Base-by-base conservation (phyloP, 2,113 vertebrate species). In the Tretioscincus oriximinensis region DNA sequence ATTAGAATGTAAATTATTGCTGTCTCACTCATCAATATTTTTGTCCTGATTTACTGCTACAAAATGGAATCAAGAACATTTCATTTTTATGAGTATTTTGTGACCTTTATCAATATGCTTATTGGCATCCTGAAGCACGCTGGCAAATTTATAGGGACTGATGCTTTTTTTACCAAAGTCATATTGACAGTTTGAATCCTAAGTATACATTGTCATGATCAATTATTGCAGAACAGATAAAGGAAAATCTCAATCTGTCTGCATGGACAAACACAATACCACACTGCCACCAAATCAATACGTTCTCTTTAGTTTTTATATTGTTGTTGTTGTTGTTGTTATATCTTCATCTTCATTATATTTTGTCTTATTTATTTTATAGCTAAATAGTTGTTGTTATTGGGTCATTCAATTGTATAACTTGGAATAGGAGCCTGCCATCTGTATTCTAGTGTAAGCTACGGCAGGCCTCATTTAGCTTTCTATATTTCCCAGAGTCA, bases 81-180 rank as follows among this genome's bases (percentile, higher is more conserved):
- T 72, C 31, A 66, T 73, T 74, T 51, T 67, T 21, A 66, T 74
- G 45, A 66, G 47, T 80, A 54, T 63, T 73, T 65, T 73, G 21
- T 73, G 71, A 66, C 28, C 70, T 41, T 66, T 67, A 54, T 77
- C 76, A 77, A 77, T 67, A 77, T 67, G 76, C n/a, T 67, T 63
- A 71, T 22, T 49, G 60, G 22, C 45, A 65, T 65, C 41, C 18
- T 54, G 14, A 66, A 66, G 71, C 65, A 73, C 31, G 26, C 4
- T 5, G n/a, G 28, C 22, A 65, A 21, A 66, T 73, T 65, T 21
- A 73, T 35, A 29, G n/a, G 47, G 28, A 65, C 54, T 35, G 24
- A 78, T 47, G 12, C 18, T 60, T 41, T 73, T 28, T 35, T 73
- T 73, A 66, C 12, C 22, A 73, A 63, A 65, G 7, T 5, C 45